Conservation (phyloP, 2,797 vertebrate species). For the Eospalax fontanierii region DNA sequence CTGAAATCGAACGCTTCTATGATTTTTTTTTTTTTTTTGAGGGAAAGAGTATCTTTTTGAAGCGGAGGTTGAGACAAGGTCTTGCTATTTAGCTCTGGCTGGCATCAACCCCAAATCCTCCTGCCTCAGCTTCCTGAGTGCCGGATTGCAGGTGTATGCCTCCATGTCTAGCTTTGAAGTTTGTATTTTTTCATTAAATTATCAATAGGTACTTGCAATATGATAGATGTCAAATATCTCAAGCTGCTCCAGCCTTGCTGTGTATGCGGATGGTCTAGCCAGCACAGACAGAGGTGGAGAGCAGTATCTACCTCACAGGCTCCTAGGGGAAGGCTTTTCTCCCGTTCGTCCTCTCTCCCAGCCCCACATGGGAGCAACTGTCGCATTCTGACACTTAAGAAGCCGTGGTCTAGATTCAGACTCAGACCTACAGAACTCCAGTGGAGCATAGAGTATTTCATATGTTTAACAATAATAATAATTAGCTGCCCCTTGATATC, state of each 20-base stretch:
- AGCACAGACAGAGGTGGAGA: background rate
- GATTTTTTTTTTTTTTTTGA: background rate
- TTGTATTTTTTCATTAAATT: constrained; percentile 1
- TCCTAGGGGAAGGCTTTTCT: background rate
- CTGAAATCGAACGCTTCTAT: background rate
- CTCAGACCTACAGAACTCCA: too few species aligned
- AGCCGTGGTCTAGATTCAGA: background rate
- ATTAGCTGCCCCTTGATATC: background rate
- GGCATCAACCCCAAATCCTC: background rate
- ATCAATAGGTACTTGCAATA: background rate
- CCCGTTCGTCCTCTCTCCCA: background rate
- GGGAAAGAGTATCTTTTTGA: background rate
- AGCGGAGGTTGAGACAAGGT: background rate
- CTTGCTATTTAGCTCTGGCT: background rate
- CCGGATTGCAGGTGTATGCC: background rate
- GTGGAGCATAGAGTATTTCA: background rate
- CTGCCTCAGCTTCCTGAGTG: background rate
- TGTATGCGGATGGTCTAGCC: background rate
- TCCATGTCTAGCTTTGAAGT: background rate
- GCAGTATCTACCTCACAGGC: background rate
- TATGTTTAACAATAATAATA: background rate
- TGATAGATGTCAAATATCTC: background rate
- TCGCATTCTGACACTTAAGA: background rate
- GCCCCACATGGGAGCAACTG: background rate
- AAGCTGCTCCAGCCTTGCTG: background rate